A percentile compares a stretch with the other conserved stretches of the same genome.
These are phyloP conservation scores for Paramormyrops hopkinsi DNA, from an alignment of 2,797 vertebrate genomes.

Conservation along the genomic window DNA sequence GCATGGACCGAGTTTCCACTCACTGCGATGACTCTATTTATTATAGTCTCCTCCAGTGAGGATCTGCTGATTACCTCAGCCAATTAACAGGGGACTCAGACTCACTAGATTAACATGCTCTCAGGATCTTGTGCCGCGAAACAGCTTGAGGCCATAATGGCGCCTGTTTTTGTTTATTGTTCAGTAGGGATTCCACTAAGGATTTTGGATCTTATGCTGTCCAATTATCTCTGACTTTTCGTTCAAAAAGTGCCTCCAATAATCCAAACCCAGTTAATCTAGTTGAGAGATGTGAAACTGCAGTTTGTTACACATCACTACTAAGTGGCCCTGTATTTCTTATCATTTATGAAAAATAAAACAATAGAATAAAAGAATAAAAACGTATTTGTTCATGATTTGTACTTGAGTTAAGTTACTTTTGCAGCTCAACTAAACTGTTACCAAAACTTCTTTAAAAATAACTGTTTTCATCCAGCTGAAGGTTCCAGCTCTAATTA, in stretches of 20 bases:
- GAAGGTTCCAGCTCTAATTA: not conserved
- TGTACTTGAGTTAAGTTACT: not conserved
- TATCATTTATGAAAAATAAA: not conserved
- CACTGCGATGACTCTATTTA: not conserved
- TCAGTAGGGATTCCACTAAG: not conserved
- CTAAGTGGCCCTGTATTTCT: not conserved
- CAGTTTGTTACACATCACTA: not conserved
- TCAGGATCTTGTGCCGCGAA: not conserved
- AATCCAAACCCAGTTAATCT: not conserved
- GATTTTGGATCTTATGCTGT: not conserved
- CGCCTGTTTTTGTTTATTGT: not conserved
- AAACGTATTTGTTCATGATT: not conserved
- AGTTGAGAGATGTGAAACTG: not conserved
- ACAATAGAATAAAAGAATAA: not conserved
- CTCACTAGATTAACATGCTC: not conserved
- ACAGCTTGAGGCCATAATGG: not conserved
- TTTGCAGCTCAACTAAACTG: not conserved
- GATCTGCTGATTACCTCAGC: not conserved
- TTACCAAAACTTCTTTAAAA: not conserved
- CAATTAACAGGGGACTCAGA: not conserved
- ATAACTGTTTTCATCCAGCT: not conserved
- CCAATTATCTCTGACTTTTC: not conserved
- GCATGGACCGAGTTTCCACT: not conserved
- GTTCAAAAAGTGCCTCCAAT: not conserved
- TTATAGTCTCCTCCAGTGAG: not conserved